Evolutionary conservation across 2,113 vertebrate species (phyloP).

Genomic region (Lamprotornis superbus): DNA sequence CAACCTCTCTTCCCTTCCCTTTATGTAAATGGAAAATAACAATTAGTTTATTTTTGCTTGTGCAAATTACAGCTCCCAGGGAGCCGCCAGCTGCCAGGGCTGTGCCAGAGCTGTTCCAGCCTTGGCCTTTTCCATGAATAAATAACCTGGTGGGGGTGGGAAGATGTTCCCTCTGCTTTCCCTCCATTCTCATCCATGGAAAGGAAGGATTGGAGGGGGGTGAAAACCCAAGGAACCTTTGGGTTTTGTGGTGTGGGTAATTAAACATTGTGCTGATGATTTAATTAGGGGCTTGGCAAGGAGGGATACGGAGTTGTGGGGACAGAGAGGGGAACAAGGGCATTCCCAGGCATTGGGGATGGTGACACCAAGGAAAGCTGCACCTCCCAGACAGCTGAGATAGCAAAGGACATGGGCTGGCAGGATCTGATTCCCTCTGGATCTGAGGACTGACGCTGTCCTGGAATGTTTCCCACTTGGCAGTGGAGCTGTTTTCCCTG

Average conservation of each 20-base stretch:
- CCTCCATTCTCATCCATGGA: background rate
- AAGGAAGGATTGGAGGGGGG: background rate
- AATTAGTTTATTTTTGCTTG: conserved; percentile 57
- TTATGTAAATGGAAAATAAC: conserved; percentile 48
- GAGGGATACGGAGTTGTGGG: background rate
- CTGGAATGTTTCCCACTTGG: background rate
- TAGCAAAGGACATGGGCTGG: background rate
- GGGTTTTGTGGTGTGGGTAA: background rate
- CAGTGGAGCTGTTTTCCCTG: background rate
- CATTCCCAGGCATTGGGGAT: rapidly evolving
- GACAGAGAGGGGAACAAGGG: background rate
- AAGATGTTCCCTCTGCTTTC: background rate
- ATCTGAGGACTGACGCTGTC: background rate
- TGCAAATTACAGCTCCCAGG: conserved; percentile 51
- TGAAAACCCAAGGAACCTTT: background rate
- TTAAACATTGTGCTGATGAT: background rate
- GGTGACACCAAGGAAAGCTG: background rate
- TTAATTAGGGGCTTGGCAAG: background rate
- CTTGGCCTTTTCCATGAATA: conserved; percentile 20
- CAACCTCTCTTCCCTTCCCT: background rate
- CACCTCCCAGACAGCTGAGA: background rate
- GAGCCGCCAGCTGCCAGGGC: conserved; percentile 49
- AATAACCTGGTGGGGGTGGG: background rate
- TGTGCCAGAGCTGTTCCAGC: background rate
- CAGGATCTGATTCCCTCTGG: background rate